A percentile compares a stretch with the other conserved stretches of the same genome.
These are phyloP conservation scores for Pachymerium ferrugineum DNA, from an alignment of 2,888 invertebrate genomes.

Conservation along the genomic window DNA sequence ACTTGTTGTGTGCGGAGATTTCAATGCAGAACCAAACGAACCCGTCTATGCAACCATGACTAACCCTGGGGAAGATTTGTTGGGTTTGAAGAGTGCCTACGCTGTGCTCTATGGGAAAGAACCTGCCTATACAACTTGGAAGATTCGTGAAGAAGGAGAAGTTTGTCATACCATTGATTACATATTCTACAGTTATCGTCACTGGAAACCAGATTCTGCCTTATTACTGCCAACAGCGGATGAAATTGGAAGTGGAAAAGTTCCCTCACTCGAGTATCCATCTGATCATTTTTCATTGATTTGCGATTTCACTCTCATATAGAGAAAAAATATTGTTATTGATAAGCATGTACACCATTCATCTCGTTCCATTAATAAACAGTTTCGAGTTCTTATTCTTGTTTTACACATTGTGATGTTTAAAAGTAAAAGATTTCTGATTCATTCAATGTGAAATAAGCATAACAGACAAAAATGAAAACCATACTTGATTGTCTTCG, in stretches of 20 bases:
- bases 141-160: conserved; percentile 63
- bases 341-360: no score
- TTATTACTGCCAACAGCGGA: conserved; percentile 60
- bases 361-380: no score
- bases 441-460: no score
- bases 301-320: conserved; percentile 63
- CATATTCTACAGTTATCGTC: conserved; percentile 59
- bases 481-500: no score
- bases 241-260: conserved; percentile 60
- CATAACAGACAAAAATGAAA: no score
- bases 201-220: conserved; percentile 55
- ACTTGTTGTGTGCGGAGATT: conserved; percentile 65
- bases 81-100: conserved; percentile 46
- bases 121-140: conserved; percentile 71
- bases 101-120: conserved; percentile 49
- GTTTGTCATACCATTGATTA: conserved; percentile 70
- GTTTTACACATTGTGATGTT: no score
- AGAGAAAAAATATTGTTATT: conserved; percentile 27
- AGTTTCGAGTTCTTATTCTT: no score
- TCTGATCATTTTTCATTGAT: conserved; percentile 72
- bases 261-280: conserved; percentile 64
- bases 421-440: no score
- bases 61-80: not conserved
- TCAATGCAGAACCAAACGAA: conserved; percentile 68
- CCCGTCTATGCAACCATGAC: conserved; percentile 60